Base-by-base conservation (phyloP, 64 coral and sea anemone species). In the Montipora foliosa region DNA sequence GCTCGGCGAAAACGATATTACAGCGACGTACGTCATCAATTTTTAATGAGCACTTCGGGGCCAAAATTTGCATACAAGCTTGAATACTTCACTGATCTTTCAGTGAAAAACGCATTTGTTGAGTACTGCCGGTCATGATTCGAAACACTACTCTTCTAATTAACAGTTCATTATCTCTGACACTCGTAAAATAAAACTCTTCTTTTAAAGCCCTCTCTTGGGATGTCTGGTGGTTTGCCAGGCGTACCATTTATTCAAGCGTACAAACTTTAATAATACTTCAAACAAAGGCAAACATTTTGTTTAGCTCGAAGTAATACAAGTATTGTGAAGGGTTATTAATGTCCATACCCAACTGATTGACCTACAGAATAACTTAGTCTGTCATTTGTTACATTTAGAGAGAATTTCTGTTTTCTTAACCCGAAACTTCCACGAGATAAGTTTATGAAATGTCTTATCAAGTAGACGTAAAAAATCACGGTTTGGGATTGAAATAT, bases 201-300 rank as follows among this genome's bases (percentile, higher is more conserved):
- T 86, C 66, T 19, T 86, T 24, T 11, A 37, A 11, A 4, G 45
- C 8, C 60, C 82, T 66, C 82, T 66, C 66, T 86, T 86, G 82
- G 66, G 82, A 86, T 70, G 70, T 86, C 59, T 72, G 29, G 44
- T 86, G 61, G 3, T 6, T 71, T 72, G 15, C 71, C 64, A 50
- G 71, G 82, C 82, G 66, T 86, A 71, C 15, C 15, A 72, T 49
- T 86, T 50, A 86, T 19, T 29, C 15, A 86, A 71, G 82, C 82
- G 82, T 86, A 71, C 68, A 86, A 86, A 86, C 62, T 86, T 72
- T 50, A 86, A 86, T 86, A 86, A 46, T 64, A 86, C 82, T 86
- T 86, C 44, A 51, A 67, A 86, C 82, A 86, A 86, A 71, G 44
- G 21, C 82, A 86, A 86, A 86, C 66, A 86, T 86, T 51, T 86